phyloP scores from a whole-genome alignment of 2,113 vertebrate genomes.

The Struthidea cinerea region DNA sequence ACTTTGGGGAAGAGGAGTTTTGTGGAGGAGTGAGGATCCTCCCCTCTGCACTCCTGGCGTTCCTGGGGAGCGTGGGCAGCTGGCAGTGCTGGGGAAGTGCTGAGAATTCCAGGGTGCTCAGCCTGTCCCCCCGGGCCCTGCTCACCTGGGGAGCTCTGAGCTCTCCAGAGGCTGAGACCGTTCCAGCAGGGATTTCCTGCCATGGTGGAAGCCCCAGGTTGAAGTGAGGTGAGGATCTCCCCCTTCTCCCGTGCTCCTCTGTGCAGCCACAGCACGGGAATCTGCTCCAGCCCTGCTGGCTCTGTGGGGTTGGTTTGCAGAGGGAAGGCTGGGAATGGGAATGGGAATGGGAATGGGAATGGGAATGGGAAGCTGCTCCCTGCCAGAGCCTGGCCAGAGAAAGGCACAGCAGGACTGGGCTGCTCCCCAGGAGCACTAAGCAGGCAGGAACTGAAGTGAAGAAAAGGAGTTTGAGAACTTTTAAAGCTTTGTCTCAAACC shows the following conservation, averaged over 20 bases:
- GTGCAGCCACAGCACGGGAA: background rate
- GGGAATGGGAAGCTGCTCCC: background rate
- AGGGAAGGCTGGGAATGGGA: background rate
- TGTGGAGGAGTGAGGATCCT: background rate
- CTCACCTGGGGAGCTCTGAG: background rate
- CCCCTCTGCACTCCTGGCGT: background rate
- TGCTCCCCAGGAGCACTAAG: background rate
- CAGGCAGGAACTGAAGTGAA: background rate
- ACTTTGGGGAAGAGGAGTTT: rapidly evolving
- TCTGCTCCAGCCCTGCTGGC: background rate
- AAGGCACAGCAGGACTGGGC: background rate
- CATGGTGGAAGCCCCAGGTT: rapidly evolving
- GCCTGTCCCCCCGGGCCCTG: background rate
- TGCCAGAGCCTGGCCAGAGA: background rate
- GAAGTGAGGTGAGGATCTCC: background rate
- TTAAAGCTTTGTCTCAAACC: background rate
- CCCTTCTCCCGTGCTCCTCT: background rate
- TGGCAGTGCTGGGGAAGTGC: rapidly evolving
- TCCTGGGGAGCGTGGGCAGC: background rate
- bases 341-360: background rate
- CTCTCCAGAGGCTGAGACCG: rapidly evolving
- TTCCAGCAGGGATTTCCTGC: background rate
- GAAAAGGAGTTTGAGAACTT: background rate
- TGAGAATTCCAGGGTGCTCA: rapidly evolving
- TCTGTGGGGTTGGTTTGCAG: background rate